Base-by-base conservation (phyloP, 1,140 invertebrate genomes). In the Ips nitidus region DNA sequence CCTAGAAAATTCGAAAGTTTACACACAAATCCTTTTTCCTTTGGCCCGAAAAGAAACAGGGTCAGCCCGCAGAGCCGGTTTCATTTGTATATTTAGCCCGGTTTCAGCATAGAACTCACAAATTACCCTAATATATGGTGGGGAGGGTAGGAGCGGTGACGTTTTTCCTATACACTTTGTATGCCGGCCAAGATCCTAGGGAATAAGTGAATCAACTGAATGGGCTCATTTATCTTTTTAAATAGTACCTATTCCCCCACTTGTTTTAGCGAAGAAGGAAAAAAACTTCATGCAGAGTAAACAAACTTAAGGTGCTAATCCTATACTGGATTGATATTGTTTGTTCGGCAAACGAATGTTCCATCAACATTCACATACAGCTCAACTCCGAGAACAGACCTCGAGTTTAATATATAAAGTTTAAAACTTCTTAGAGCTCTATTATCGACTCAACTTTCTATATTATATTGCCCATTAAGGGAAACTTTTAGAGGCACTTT, bases 321-420 rank as follows among this genome's bases (percentile, higher is more conserved):
- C 43, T 43, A 62, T 43, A 40, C 52, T 50, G 41, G 36, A 62
- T 52, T 62, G 60, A 62, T 62, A 62, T 52, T 62, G 60, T 52
- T 62, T 62, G 60, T 62, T 62, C 52, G 60, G 38, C 41, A 45
- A 40, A n/a, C 40, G 55, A 64, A 64, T 52, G 43, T 38, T 52
- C 45, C 36, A 22, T 63, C 50, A 5, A 63, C 41, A 38, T 39
- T 41, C 60, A 63, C 59, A 61, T 50, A 55, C 52, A 38, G 37
- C 37, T 55, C 52, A 63, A 22, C 38, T 52, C 8, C 47, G 45
- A 39, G 6, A 39, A 6, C 47, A 43, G 58, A 59, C 8, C n/a
- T 59, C 57, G 38, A 61, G 58, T 47, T 63, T 63, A 63, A 63
- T 63, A 63, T 63, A 63, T 63, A 63, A 63, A 63, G 45, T 63